These are phyloP conservation scores for Antheraea pernyi DNA, from an alignment of 1,140 invertebrate genomes.

Conservation along the genomic window DNA sequence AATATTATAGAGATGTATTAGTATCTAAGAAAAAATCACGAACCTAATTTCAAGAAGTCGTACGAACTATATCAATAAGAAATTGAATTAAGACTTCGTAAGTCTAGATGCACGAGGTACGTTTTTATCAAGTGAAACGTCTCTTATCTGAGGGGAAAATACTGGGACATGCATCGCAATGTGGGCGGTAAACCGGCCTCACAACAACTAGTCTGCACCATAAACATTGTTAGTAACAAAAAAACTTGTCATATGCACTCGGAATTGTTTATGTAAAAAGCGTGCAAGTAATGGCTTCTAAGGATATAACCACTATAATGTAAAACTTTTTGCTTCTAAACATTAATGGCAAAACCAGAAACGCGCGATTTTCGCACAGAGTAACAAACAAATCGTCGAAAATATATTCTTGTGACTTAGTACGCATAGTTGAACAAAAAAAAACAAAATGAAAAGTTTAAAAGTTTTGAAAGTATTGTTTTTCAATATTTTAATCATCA, in stretches of 20 bases:
- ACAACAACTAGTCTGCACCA: slow-evolving; percentile 1
- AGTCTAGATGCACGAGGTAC: slow-evolving; percentile 25
- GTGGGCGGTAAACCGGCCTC: slow-evolving; percentile 9
- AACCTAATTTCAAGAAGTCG: not conserved
- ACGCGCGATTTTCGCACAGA: too few relatives aligned
- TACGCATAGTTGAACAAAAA: too few relatives aligned
- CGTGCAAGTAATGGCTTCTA: not conserved
- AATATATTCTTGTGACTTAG: too few relatives aligned
- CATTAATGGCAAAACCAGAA: too few relatives aligned
- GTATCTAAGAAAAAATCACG: too few relatives aligned
- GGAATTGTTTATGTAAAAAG: not conserved
- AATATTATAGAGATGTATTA: too few relatives aligned
- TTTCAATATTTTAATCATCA: too few relatives aligned
- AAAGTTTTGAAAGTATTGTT: too few relatives aligned
- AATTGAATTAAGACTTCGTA: slow-evolving; percentile 11
- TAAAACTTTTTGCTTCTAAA: not conserved
- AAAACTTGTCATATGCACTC: not conserved
- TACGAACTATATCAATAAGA: not conserved
- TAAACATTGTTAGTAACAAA: not conserved
- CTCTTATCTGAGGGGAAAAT: slow-evolving; percentile 52
- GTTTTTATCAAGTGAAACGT: slow-evolving; percentile 42
- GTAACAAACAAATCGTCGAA: too few relatives aligned
- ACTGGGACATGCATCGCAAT: slow-evolving; percentile 26
- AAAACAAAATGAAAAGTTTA: too few relatives aligned
- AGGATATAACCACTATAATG: not conserved